Conservation (phyloP, 2,113 vertebrate species). For the Notarius lentiginosus region DNA sequence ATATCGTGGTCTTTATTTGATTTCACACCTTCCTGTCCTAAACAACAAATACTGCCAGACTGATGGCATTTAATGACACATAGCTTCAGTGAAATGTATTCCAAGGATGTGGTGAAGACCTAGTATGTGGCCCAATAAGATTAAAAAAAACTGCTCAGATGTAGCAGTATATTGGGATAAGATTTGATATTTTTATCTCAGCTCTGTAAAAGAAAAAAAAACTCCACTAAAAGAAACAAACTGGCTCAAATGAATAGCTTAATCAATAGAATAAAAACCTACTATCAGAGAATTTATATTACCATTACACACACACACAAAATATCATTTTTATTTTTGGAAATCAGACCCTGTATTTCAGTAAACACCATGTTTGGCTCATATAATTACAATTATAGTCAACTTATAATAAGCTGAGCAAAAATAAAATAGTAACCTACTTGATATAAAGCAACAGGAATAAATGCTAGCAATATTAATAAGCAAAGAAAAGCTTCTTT, state of each 20-base stretch:
- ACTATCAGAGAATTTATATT: not conserved
- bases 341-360: not conserved
- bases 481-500: not conserved
- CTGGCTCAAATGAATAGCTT: not conserved
- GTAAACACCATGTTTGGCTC: not conserved
- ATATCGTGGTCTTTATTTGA: slow-evolving; percentile 15
- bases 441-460: not conserved
- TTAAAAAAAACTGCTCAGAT: not conserved
- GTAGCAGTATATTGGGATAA: not conserved
- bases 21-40: not conserved
- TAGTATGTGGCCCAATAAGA: not conserved
- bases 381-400: not conserved
- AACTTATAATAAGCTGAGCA: not conserved
- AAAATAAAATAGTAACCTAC: not conserved
- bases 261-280: not conserved
- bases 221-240: not conserved
- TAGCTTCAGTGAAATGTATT: slow-evolving; percentile 12
- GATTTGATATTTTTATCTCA: slow-evolving; percentile 4
- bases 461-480: not conserved
- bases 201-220: not conserved
- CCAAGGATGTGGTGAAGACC: not conserved
- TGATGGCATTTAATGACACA: slow-evolving; percentile 27
- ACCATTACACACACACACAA: not conserved
- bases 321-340: not conserved
- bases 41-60: slow-evolving; percentile 2